Percentiles rank a stretch among this genome's conserved stretches.
phyloP scores from a whole-genome alignment of 1,140 invertebrate genomes.

The Pseudomyrmex flavicornis region DNA sequence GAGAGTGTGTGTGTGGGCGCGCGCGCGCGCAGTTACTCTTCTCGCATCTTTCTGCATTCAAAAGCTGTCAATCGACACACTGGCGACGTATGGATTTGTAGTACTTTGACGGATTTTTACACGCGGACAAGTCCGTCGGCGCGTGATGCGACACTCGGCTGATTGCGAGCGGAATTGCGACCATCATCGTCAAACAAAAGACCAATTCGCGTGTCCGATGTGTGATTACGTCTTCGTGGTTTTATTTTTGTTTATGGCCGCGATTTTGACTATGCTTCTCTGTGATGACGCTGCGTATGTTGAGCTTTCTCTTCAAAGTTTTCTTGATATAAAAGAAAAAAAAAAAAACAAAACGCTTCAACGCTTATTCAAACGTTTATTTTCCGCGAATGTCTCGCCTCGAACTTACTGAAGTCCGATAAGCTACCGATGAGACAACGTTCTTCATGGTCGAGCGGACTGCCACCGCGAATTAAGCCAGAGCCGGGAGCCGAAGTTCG shows the following conservation, averaged over 20 bases:
- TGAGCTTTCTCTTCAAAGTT: constrained; percentile 6
- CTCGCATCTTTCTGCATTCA: constrained; percentile 57
- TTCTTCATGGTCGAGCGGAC: constrained; percentile 63
- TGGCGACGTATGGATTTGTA: constrained; percentile 46
- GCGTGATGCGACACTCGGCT: constrained; percentile 34
- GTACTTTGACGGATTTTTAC: constrained; percentile 59
- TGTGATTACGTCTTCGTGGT: constrained; percentile 17
- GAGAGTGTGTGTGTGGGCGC: too few relatives aligned
- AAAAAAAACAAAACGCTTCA: constrained; percentile 8
- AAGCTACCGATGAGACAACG: constrained; percentile 65
- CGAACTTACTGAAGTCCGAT: constrained; percentile 43
- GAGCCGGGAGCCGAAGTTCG: constrained; percentile 39
- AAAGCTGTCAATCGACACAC: constrained; percentile 51
- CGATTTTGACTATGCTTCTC: neutral
- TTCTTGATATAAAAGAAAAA: neutral
- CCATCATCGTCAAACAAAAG: constrained; percentile 32
- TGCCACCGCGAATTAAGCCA: constrained; percentile 61
- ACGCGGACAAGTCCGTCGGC: constrained; percentile 26
- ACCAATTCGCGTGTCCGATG: constrained; percentile 2
- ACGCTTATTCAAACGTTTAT: neutral
- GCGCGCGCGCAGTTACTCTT: constrained; percentile 40
- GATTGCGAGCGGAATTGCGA: constrained; percentile 46
- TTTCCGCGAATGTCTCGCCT: constrained; percentile 12
- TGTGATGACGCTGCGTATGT: too few relatives aligned
- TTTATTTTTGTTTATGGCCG: neutral